These are phyloP conservation scores for Lonchura striata DNA, from an alignment of 2,113 vertebrate genomes.

Conservation along the genomic window DNA sequence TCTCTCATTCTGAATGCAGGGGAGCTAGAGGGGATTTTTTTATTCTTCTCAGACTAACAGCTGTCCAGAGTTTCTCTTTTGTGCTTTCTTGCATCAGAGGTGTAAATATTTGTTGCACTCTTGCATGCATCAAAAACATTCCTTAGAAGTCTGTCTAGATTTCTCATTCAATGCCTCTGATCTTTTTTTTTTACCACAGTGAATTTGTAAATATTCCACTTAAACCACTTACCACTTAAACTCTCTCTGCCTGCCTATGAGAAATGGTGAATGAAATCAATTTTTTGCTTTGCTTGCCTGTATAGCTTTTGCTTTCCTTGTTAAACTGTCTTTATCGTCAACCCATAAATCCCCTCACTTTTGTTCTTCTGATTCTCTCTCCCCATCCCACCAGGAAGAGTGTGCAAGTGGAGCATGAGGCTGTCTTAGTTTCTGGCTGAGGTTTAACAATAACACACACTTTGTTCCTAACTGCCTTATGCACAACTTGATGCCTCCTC, in stretches of 20 bases:
- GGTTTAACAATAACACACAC: not conserved
- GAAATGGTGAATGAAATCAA: not conserved
- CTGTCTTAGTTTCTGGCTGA: not conserved
- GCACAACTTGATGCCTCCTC: rapidly evolving
- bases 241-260: not conserved
- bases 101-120: not conserved
- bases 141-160: not conserved
- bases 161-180: not conserved
- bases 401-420: not conserved
- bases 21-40: not conserved
- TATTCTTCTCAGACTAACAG: not conserved
- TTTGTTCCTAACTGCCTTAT: not conserved
- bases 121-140: not conserved
- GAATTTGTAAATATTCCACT: not conserved
- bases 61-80: not conserved
- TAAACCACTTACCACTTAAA: not conserved
- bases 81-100: not conserved
- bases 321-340: not conserved
- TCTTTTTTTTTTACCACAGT: not conserved
- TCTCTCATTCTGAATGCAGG: not conserved
- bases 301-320: not conserved
- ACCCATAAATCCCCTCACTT: not conserved
- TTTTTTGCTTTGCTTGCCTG: not conserved
- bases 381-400: not conserved
- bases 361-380: not conserved